Percentiles rank a stretch among this genome's conserved stretches.
These are phyloP conservation scores for Eristalis intricaria DNA, from an alignment of 2,888 invertebrate genomes.

Conservation along the genomic window DNA sequence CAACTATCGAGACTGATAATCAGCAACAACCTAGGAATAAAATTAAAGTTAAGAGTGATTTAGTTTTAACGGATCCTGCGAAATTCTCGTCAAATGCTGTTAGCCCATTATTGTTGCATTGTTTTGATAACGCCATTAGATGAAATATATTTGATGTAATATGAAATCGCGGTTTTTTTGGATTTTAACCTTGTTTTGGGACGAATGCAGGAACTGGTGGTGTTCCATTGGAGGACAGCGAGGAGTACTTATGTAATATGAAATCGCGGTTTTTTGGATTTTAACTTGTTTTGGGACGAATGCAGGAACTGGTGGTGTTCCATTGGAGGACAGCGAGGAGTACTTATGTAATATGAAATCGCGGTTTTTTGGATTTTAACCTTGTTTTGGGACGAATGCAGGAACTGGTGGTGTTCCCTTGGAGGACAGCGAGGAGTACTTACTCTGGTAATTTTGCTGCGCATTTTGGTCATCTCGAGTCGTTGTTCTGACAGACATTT, in stretches of 20 bases:
- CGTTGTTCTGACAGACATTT: too few species aligned
- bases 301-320: too few species aligned
- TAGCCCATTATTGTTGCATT: constrained; percentile 69
- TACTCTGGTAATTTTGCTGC: too few species aligned
- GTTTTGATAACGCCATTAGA: constrained; percentile 71
- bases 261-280: background rate
- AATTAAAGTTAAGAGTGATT: constrained; percentile 79
- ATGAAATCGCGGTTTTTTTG: background rate
- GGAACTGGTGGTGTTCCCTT: too few species aligned
- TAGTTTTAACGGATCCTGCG: constrained; percentile 75
- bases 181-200: background rate
- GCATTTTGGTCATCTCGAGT: too few species aligned
- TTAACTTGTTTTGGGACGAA: background rate
- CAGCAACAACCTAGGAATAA: constrained; percentile 73
- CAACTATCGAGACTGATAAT: constrained; percentile 67
- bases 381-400: background rate
- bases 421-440: too few species aligned
- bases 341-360: too few species aligned
- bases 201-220: too few species aligned
- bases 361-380: background rate
- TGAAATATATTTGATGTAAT: constrained; percentile 49
- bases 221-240: too few species aligned
- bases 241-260: too few species aligned
- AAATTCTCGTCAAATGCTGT: constrained; percentile 72
- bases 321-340: too few species aligned